A percentile compares a stretch with the other conserved stretches of the same genome.
phyloP scores from a whole-genome alignment of 2,113 vertebrate species.

The Burhinus oedicnemus region DNA sequence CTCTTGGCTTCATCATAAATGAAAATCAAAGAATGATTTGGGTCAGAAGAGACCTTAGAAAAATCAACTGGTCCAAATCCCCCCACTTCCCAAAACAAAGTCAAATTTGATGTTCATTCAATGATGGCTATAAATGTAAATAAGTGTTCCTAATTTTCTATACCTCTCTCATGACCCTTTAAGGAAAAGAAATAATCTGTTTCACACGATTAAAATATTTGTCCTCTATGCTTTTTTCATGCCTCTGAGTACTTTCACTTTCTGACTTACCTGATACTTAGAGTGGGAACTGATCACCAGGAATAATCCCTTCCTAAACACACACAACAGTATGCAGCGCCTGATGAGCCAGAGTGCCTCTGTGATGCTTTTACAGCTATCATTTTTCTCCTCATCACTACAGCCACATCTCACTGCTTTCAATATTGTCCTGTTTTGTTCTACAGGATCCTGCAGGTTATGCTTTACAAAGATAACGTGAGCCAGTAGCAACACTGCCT shows the following conservation, averaged over 20 bases:
- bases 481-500: background rate
- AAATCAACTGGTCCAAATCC: background rate
- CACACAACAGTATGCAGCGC: background rate
- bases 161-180: background rate
- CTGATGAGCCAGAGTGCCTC: background rate
- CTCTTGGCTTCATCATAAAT: background rate
- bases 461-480: slow-evolving; percentile 25
- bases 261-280: background rate
- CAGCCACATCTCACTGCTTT: slow-evolving; percentile 30
- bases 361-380: background rate
- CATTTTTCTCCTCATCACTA: background rate
- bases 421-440: slow-evolving; percentile 21
- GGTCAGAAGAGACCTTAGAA: background rate
- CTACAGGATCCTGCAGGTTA: slow-evolving; percentile 8
- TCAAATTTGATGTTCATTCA: background rate
- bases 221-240: background rate
- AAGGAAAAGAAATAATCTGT: background rate
- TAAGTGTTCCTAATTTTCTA: background rate
- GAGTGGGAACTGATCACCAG: background rate
- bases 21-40: background rate
- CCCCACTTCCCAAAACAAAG: background rate
- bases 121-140: background rate
- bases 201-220: background rate
- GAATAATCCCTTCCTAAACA: background rate
- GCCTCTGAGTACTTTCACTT: background rate